Base-by-base conservation (phyloP, 1,140 invertebrate genomes). In the Copidosoma floridanum region DNA sequence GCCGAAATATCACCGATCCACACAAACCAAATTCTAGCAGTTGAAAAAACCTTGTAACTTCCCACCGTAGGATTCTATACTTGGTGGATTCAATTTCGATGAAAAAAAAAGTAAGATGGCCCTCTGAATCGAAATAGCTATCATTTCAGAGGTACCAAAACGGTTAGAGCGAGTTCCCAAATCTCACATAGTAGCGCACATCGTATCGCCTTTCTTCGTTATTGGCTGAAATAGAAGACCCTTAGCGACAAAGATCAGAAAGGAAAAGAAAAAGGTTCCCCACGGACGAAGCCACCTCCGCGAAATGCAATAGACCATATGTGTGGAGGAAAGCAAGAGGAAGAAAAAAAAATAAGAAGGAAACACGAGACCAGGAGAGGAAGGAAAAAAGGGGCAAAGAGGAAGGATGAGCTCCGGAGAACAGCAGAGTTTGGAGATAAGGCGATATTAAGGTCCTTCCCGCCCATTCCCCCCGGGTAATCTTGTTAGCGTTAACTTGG, bases 401-500 rank as follows among this genome's bases (percentile, higher is more conserved):
- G 20, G 44, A 35, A 48, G 21, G 24, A 23, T n/a, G 26, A 43
- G n/a, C 23, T 21, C 23, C 20, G 20, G 18, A 43, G 32, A 51
- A 44, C 41, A 44, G 48, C 48, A 55, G 50, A 21, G 57, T 47
- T 41, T 26, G 24, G 32, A 27, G 24, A 46, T 40, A 27, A 27
- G 27, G 41, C 16, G 29, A 46, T 35, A 65, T 50, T 35, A 21
- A 37, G 29, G 32, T 40, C 29, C 21, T 61, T 40, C 53, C n/a
- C n/a, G n/a, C n/a, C 58, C 65, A 63, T 70, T 66, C 71, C 69
- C 71, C 29, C 65, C 61, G 52, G 65, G 65, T 66, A 72, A 73
- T 72, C 70, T 71, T 70, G 70, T 72, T 72, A 73, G 64, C 66
- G 58, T 63, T 67, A 70, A 64, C 41, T 54, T 32, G 37, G 37